Evolutionary conservation across 2,113 vertebrate genomes (phyloP).

Genomic region (Motacilla alba): DNA sequence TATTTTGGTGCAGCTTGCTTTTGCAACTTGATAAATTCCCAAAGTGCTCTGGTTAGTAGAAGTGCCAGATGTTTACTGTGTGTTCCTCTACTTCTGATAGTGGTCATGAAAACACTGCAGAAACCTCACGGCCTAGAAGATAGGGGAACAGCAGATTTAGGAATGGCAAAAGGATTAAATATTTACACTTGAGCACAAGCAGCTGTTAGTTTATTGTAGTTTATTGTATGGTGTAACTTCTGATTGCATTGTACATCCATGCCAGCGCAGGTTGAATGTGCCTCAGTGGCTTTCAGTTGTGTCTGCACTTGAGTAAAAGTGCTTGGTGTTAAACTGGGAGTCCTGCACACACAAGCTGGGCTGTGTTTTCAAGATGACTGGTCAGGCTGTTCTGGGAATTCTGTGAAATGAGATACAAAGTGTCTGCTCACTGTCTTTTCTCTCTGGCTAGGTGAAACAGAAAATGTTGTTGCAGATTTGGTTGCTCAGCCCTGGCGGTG

Average conservation of each 20-base stretch:
- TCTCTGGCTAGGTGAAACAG: neutral
- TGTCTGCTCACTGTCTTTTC: neutral
- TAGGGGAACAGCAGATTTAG: neutral
- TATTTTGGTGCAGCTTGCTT: slow-evolving; percentile 35
- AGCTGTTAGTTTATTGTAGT: neutral
- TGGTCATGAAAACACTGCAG: neutral
- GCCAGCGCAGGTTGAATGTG: neutral
- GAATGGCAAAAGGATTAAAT: neutral
- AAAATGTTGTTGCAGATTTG: neutral
- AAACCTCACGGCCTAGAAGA: neutral
- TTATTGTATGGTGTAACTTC: neutral
- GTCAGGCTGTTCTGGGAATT: neutral
- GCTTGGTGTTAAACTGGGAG: neutral
- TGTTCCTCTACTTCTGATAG: neutral
- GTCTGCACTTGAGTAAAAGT: neutral
- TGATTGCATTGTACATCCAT: neutral
- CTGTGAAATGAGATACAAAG: neutral
- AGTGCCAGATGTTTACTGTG: slow-evolving; percentile 26
- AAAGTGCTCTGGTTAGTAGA: neutral
- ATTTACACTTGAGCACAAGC: neutral
- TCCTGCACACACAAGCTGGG: neutral
- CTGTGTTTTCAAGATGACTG: neutral
- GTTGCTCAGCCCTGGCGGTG: accelerated
- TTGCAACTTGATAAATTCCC: slow-evolving; percentile 36
- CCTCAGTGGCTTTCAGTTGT: neutral